These are phyloP conservation scores for Iphiclides podalirius DNA, from an alignment of 2,888 invertebrate species.

Conservation along the genomic window DNA sequence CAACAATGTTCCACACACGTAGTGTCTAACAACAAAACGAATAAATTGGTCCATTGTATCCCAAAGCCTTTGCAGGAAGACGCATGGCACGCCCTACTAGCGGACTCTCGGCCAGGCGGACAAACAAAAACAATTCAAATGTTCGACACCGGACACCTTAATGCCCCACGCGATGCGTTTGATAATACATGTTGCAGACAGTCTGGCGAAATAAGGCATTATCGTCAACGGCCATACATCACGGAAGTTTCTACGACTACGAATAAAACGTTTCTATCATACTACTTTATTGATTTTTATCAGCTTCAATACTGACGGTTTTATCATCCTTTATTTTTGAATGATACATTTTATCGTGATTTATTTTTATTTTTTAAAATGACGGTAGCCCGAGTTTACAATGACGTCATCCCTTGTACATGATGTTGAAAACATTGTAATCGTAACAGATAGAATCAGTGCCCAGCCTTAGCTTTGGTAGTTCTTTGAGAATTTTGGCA, in stretches of 20 bases:
- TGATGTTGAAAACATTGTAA: too few relatives aligned
- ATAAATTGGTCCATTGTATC: slow-evolving; percentile 16
- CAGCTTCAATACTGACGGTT: too few relatives aligned
- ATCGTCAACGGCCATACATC: not conserved
- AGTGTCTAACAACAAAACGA: slow-evolving; percentile 3
- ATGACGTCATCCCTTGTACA: too few relatives aligned
- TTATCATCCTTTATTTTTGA: too few relatives aligned
- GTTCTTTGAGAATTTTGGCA: too few relatives aligned
- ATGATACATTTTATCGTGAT: too few relatives aligned
- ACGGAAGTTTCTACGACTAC: not conserved
- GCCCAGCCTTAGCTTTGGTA: too few relatives aligned
- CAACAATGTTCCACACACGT: not conserved
- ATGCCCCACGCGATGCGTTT: slow-evolving; percentile 49
- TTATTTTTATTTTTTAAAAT: too few relatives aligned
- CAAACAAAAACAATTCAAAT: slow-evolving; percentile 47
- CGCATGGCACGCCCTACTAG: slow-evolving; percentile 35
- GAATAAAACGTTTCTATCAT: not conserved
- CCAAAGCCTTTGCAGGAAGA: slow-evolving; percentile 26
- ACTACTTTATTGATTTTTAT: too few relatives aligned
- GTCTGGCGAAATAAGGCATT: slow-evolving; percentile 3
- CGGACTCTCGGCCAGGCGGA: slow-evolving; percentile 40
- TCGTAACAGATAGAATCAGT: too few relatives aligned
- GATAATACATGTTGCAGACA: slow-evolving; percentile 40
- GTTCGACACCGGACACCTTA: slow-evolving; percentile 50
- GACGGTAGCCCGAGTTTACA: too few relatives aligned